Conservation (phyloP, 2,797 vertebrate species). For the Enteromius treurensis region DNA sequence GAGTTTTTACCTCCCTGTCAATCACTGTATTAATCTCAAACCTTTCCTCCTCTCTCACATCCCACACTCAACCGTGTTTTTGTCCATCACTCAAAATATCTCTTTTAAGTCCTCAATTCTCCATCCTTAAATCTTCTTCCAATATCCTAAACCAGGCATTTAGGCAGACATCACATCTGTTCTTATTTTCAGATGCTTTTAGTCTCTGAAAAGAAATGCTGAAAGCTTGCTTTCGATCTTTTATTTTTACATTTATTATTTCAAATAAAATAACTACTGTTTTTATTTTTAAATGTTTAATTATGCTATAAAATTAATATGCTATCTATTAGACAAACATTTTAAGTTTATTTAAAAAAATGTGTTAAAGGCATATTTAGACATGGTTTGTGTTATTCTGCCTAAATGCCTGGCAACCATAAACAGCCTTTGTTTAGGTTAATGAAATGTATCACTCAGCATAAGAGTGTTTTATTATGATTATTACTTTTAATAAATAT, state of each 20-base stretch:
- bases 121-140: constrained; percentile 19
- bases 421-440: neutral
- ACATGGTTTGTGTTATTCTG: neutral
- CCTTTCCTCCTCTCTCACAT: constrained; percentile 46
- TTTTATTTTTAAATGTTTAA: neutral
- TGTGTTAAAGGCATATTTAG: neutral
- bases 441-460: neutral
- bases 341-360: neutral
- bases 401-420: neutral
- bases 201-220: neutral
- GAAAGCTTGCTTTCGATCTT: neutral
- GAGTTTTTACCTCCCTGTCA: constrained; percentile 63
- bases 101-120: constrained; percentile 28
- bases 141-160: neutral
- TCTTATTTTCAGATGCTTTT: constrained; percentile 18
- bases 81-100: constrained; percentile 25
- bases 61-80: constrained; percentile 31
- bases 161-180: neutral
- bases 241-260: neutral
- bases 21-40: constrained; percentile 71
- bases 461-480: neutral
- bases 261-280: neutral
- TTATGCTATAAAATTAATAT: neutral
- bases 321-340: too few relatives aligned
- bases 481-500: neutral